Evolutionary conservation across 2,113 vertebrate genomes (phyloP).

Genomic region (Poecile atricapillus): DNA sequence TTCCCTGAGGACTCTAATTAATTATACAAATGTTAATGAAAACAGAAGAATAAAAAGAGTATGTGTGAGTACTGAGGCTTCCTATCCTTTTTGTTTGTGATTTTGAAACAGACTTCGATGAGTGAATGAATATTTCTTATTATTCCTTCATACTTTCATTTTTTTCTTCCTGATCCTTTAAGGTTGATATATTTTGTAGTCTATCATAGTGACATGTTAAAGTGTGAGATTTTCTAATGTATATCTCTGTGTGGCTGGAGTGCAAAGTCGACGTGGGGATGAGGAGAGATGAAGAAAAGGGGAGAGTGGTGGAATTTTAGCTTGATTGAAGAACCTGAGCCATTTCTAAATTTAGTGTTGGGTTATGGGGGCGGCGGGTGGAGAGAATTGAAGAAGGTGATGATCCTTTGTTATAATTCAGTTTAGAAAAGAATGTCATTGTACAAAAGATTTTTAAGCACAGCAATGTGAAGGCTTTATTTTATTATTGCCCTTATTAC

Average conservation of each 20-base stretch:
- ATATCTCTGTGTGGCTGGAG: neutral
- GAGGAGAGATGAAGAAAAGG: neutral
- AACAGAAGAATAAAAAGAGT: neutral
- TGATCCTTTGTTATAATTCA: neutral
- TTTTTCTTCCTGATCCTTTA: neutral
- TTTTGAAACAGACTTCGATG: neutral
- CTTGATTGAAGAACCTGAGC: neutral
- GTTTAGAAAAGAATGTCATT: neutral
- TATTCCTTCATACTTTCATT: neutral
- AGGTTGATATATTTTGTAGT: neutral
- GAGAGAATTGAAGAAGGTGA: neutral
- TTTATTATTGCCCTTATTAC: neutral
- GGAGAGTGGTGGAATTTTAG: neutral
- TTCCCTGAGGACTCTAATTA: conserved; percentile 30
- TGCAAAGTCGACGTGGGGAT: neutral
- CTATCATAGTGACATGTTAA: neutral
- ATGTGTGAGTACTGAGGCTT: neutral
- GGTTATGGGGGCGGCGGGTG: neutral
- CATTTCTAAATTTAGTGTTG: neutral
- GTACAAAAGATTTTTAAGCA: neutral
- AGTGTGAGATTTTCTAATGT: neutral
- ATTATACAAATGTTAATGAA: conserved; percentile 37
- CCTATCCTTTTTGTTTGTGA: neutral
- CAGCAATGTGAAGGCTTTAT: neutral
- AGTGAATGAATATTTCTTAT: conserved; percentile 1